Percentiles rank a stretch among this genome's conserved stretches.
phyloP scores from a whole-genome alignment of 2,888 invertebrate species.

The Laothoe populi region DNA sequence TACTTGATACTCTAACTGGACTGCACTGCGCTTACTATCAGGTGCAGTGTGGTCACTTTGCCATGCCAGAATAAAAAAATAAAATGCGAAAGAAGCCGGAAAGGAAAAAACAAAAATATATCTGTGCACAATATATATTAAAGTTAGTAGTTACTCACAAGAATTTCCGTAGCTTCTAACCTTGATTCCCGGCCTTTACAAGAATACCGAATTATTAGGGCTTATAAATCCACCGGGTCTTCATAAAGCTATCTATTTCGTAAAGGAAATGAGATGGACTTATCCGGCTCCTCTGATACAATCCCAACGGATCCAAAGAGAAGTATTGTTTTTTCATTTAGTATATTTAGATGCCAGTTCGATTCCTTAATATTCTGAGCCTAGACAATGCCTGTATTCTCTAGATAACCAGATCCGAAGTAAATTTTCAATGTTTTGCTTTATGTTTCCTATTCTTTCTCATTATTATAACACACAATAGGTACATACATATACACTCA shows the following conservation, averaged over 20 bases:
- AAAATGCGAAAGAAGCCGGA: neutral
- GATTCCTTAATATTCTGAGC: neutral
- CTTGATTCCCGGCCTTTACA: slow-evolving; percentile 2
- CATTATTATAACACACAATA: too few species aligned
- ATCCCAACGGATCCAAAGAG: slow-evolving; percentile 21
- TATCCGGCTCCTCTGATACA: slow-evolving; percentile 12
- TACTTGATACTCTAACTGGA: too few species aligned
- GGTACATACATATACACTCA: too few species aligned
- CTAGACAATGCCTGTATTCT: neutral
- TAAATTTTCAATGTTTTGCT: neutral
- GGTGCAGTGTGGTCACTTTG: too few species aligned
- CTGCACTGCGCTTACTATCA: too few species aligned
- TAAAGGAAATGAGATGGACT: slow-evolving; percentile 19
- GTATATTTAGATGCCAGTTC: neutral
- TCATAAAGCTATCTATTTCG: slow-evolving; percentile 17
- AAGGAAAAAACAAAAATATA: neutral
- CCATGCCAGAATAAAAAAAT: too few species aligned
- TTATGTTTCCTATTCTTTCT: neutral
- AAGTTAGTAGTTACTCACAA: neutral
- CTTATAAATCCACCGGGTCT: neutral
- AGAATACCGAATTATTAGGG: neutral
- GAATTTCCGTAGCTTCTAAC: neutral
- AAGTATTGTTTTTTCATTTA: slow-evolving; percentile 17
- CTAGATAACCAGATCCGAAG: neutral
- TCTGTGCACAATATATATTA: too few species aligned